A percentile compares a stretch with the other conserved stretches of the same genome.
Evolutionary conservation across 1,140 invertebrate species (phyloP).

Genomic region (Cyclina sinensis): DNA sequence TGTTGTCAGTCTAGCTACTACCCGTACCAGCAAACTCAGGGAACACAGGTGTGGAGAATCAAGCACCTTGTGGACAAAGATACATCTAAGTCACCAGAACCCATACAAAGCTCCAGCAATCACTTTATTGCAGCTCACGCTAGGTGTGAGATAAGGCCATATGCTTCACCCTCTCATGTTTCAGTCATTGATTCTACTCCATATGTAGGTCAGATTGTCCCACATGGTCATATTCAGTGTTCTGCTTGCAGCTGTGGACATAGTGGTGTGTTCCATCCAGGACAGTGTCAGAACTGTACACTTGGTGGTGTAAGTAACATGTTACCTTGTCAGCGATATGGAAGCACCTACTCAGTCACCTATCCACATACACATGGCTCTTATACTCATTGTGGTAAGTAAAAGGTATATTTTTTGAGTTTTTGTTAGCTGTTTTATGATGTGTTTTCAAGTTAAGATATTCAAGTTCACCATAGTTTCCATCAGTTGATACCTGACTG

Average conservation of each 20-base stretch:
- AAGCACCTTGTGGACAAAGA: slow-evolving; percentile 66
- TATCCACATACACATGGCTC: slow-evolving; percentile 69
- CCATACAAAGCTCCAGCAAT: slow-evolving; percentile 61
- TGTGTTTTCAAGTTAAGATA: too few relatives aligned
- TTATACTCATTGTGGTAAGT: slow-evolving; percentile 69
- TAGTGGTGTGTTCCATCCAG: slow-evolving; percentile 66
- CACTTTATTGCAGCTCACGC: slow-evolving; percentile 64
- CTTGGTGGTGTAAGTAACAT: slow-evolving; percentile 75
- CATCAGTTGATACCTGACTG: too few relatives aligned
- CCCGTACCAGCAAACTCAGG: slow-evolving; percentile 48
- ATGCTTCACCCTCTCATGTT: slow-evolving; percentile 60
- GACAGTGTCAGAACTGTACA: slow-evolving; percentile 76
- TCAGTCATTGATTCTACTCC: slow-evolving; percentile 47
- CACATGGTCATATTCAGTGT: slow-evolving; percentile 65
- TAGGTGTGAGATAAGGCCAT: slow-evolving; percentile 44
- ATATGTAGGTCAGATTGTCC: slow-evolving; percentile 59
- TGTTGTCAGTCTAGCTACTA: slow-evolving; percentile 64
- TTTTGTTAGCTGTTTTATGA: too few relatives aligned
- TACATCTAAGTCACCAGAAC: slow-evolving; percentile 67
- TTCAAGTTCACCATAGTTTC: too few relatives aligned
- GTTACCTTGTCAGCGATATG: slow-evolving; percentile 65
- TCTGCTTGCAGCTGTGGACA: slow-evolving; percentile 58
- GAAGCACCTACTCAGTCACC: slow-evolving; percentile 73
- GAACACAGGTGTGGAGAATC: slow-evolving; percentile 34
- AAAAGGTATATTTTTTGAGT: background rate